Evolutionary conservation across 2,113 vertebrate genomes (phyloP).

Genomic region (Pollachius pollachius): DNA sequence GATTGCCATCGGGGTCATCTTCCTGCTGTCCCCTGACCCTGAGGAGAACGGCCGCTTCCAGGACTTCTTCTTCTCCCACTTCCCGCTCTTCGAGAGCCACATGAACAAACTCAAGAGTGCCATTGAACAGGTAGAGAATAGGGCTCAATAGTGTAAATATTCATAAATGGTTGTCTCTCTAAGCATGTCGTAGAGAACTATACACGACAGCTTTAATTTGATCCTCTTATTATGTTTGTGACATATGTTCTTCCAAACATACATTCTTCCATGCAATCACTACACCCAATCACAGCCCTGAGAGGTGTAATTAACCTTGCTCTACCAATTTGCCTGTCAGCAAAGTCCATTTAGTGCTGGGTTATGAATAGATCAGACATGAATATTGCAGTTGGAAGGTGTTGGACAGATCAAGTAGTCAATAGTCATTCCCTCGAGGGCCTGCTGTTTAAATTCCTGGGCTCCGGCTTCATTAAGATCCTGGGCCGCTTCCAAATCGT

Average conservation of each 20-base stretch:
- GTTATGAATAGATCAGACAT: slow-evolving; percentile 17
- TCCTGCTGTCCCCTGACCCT: slow-evolving; percentile 85
- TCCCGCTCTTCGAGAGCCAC: slow-evolving; percentile 98
- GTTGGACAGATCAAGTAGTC: slow-evolving; percentile 19
- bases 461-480: slow-evolving; percentile 15
- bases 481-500: slow-evolving; percentile 22
- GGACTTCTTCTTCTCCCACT: slow-evolving; percentile 99
- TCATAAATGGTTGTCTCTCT: neutral
- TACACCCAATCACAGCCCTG: too few species aligned
- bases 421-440: slow-evolving; percentile 21
- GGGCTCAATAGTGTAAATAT: neutral
- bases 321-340: slow-evolving; percentile 11
- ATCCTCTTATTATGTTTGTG: too few species aligned
- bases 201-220: too few species aligned
- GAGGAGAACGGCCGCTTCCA: slow-evolving; percentile 95
- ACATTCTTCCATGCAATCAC: too few species aligned
- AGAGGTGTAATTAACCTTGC: too few species aligned
- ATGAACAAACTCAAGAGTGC: slow-evolving; percentile 98
- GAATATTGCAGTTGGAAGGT: slow-evolving; percentile 15
- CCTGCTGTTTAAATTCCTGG: slow-evolving; percentile 37
- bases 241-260: too few species aligned
- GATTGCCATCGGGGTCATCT: slow-evolving; percentile 97
- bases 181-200: too few species aligned
- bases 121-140: slow-evolving; percentile 86
- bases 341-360: slow-evolving; percentile 9